phyloP scores from a whole-genome alignment of 2,797 vertebrate genomes.

The Dromococcyx pavoninus region DNA sequence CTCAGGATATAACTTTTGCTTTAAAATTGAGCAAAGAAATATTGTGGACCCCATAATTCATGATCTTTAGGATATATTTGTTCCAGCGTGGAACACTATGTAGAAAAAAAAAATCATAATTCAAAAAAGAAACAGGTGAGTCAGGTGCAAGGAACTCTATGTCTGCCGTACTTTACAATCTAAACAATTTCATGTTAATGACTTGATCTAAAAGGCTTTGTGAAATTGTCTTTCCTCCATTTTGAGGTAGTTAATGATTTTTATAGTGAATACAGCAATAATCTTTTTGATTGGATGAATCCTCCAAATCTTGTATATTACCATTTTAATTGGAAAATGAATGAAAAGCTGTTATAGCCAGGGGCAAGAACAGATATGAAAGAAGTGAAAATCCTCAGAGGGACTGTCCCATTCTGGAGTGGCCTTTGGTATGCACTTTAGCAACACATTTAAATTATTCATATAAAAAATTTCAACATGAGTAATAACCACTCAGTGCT shows the following conservation, averaged over 20 bases:
- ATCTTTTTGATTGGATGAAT: background rate
- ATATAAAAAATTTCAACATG: background rate
- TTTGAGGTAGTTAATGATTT: background rate
- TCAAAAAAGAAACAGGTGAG: background rate
- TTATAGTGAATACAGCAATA: background rate
- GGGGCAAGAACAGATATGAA: constrained; percentile 11
- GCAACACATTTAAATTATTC: constrained; percentile 11
- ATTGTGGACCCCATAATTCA: background rate
- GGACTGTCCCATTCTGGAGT: background rate
- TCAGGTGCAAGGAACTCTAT: background rate
- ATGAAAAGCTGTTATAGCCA: constrained; percentile 27
- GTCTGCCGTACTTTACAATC: background rate
- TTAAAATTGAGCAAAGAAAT: background rate
- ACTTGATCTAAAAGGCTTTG: background rate
- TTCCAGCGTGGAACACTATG: background rate
- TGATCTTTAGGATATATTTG: background rate
- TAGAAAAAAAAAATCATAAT: background rate
- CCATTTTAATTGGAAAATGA: constrained; percentile 54
- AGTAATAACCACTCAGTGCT: background rate
- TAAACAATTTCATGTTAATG: background rate
- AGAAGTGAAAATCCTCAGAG: constrained; percentile 3
- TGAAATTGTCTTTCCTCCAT: background rate
- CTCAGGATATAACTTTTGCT: background rate
- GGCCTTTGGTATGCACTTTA: background rate
- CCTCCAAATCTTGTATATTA: background rate